These are phyloP conservation scores for Phalloptychus januarius DNA, from an alignment of 2,797 vertebrate species.

Conservation along the genomic window DNA sequence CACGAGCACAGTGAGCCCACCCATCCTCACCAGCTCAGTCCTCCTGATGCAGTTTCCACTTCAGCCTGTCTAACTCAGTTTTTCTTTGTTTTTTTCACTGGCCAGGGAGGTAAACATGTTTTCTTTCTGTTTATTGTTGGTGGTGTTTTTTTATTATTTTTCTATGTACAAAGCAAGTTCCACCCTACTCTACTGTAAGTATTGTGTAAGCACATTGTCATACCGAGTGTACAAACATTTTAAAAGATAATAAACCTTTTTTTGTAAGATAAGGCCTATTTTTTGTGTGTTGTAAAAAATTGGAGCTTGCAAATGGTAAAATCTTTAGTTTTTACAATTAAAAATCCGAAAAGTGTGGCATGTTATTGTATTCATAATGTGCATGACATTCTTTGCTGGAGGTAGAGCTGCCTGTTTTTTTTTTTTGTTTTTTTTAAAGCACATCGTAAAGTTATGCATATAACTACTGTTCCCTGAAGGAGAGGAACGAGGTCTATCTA, in stretches of 20 bases:
- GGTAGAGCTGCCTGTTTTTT: neutral
- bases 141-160: slow-evolving; percentile 69
- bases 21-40: slow-evolving; percentile 68
- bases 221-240: slow-evolving; percentile 88
- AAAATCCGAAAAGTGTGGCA: slow-evolving; percentile 1
- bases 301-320: neutral
- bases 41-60: slow-evolving; percentile 64
- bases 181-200: slow-evolving; percentile 83
- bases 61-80: slow-evolving; percentile 55
- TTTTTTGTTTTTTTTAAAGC: neutral
- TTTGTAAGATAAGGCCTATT: slow-evolving; percentile 76
- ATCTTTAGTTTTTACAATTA: neutral
- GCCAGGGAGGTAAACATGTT: slow-evolving; percentile 50
- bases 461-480: too few relatives aligned
- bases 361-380: neutral
- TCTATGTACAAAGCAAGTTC: slow-evolving; percentile 81
- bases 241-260: slow-evolving; percentile 85
- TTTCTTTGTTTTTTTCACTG: slow-evolving; percentile 58
- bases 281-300: neutral
- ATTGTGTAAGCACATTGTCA: slow-evolving; percentile 88
- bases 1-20: slow-evolving; percentile 49
- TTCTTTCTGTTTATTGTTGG: slow-evolving; percentile 34
- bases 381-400: neutral
- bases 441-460: too few relatives aligned
- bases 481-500: too few relatives aligned